Conservation (phyloP, 2,888 invertebrate species). For the Eretmocerus hayati region DNA sequence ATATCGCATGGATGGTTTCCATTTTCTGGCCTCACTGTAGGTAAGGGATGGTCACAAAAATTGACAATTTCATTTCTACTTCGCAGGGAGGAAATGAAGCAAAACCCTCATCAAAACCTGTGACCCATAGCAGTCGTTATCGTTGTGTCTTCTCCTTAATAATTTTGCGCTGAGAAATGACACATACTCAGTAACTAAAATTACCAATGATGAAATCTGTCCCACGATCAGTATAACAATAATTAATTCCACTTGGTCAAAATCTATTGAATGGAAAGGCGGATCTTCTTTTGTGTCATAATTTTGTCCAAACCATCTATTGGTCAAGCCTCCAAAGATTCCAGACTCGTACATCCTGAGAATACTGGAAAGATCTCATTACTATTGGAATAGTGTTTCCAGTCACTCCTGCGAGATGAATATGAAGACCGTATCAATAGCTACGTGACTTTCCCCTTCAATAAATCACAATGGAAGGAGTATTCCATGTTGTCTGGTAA, state of each 20-base stretch:
- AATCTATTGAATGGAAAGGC: constrained; percentile 17
- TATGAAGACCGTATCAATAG: background rate
- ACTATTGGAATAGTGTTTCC: background rate
- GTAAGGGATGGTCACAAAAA: no score
- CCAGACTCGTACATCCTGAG: constrained; percentile 19
- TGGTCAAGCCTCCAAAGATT: constrained; percentile 12
- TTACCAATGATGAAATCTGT: background rate
- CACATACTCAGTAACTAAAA: constrained; percentile 5
- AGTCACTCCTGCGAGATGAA: background rate
- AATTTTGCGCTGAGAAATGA: background rate
- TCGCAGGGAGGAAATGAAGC: no score
- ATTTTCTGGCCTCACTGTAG: no score
- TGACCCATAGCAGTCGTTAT: no score
- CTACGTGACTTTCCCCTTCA: no score
- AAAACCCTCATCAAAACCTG: no score
- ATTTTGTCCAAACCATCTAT: constrained; percentile 18
- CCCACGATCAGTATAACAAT: constrained; percentile 7
- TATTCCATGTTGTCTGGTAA: no score
- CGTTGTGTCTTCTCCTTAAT: background rate
- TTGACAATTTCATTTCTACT: no score
- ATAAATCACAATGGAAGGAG: no score
- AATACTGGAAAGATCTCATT: constrained; percentile 13
- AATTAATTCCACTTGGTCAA: constrained; percentile 18
- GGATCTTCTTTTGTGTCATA: constrained; percentile 1
- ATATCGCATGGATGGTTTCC: no score